Conservation (phyloP, 2,113 vertebrate species). For the Periophthalmodon schlosseri region DNA sequence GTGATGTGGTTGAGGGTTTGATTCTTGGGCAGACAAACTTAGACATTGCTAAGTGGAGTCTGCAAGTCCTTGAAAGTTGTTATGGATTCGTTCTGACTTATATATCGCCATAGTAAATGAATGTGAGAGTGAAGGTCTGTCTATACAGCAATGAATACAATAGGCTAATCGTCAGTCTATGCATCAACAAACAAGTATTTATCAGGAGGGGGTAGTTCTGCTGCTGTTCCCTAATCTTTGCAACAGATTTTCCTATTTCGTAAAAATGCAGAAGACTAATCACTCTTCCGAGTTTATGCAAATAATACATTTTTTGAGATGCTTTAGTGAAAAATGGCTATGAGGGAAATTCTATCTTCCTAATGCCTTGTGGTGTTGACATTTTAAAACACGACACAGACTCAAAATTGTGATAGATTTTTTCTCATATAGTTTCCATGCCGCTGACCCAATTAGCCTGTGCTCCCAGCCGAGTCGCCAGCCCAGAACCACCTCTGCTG, state of each 20-base stretch:
- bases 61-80: neutral
- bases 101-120: neutral
- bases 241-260: neutral
- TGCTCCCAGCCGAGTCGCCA: slow-evolving; percentile 49
- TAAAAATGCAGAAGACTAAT: neutral
- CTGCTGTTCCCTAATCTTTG: neutral
- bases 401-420: slow-evolving; percentile 34
- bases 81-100: neutral
- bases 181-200: neutral
- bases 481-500: slow-evolving; percentile 27
- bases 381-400: neutral
- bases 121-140: neutral
- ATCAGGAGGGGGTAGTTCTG: neutral
- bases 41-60: neutral
- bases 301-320: neutral
- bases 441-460: slow-evolving; percentile 69
- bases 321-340: neutral
- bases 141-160: neutral
- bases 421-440: slow-evolving; percentile 45
- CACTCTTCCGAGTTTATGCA: neutral
- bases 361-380: neutral
- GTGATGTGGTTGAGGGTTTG: neutral
- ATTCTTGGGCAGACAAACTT: neutral
- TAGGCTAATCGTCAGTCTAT: neutral
- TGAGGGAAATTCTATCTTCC: neutral